A percentile compares a stretch with the other conserved stretches of the same genome.
Evolutionary conservation across 1,140 invertebrate species (phyloP).

Genomic region (Chrysoperla carnea): DNA sequence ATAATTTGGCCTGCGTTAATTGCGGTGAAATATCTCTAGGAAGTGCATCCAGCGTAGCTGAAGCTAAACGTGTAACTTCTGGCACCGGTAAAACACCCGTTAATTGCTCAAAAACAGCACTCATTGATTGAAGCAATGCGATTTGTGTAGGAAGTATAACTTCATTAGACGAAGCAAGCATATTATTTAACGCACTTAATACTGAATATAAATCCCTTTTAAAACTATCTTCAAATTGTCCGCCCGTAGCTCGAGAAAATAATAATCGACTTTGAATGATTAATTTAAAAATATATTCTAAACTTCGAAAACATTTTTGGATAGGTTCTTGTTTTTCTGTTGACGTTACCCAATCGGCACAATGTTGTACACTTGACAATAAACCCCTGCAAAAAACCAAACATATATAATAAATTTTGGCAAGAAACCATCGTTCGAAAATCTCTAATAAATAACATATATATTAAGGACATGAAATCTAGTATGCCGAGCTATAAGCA

Average conservation of each 20-base stretch:
- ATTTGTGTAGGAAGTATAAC: conserved; percentile 57
- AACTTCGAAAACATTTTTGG: conserved; percentile 73
- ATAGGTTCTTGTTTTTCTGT: conserved; percentile 76
- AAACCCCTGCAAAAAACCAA: conserved; percentile 41
- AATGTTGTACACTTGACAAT: conserved; percentile 75
- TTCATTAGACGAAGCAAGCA: conserved; percentile 53
- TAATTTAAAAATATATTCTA: conserved; percentile 91
- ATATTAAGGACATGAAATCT: too few species aligned
- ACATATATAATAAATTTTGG: conserved; percentile 2
- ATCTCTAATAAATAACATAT: background rate
- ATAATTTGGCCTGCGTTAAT: conserved; percentile 52
- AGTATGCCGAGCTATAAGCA: conserved; percentile 1
- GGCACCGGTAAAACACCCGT: conserved; percentile 39
- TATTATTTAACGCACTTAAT: conserved; percentile 54
- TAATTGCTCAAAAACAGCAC: conserved; percentile 38
- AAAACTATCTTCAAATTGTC: conserved; percentile 76
- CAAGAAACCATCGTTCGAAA: background rate
- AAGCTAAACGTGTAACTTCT: conserved; percentile 48
- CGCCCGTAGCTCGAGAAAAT: conserved; percentile 74
- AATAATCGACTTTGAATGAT: conserved; percentile 81
- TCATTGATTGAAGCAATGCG: conserved; percentile 17
- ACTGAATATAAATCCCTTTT: conserved; percentile 55
- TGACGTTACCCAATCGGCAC: conserved; percentile 71
- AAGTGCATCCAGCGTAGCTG: conserved; percentile 48
- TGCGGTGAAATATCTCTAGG: conserved; percentile 38